phyloP scores from a whole-genome alignment of 2,113 vertebrate species.

The Anas platyrhynchos region DNA sequence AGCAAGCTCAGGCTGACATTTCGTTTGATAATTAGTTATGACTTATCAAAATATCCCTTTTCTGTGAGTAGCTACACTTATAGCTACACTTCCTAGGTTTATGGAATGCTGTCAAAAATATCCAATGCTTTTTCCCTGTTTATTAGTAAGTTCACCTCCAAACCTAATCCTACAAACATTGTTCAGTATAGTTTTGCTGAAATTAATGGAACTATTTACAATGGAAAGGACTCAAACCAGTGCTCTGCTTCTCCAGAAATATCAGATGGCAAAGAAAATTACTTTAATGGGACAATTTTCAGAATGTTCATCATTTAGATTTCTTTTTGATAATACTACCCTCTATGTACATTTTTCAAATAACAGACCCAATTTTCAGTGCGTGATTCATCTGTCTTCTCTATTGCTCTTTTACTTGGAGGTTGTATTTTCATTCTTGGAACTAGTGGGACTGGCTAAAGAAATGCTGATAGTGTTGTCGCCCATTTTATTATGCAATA shows the following conservation, averaged over 20 bases:
- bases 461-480: not conserved
- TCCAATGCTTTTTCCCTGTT: not conserved
- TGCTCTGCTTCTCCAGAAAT: not conserved
- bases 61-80: not conserved
- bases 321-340: not conserved
- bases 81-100: not conserved
- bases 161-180: not conserved
- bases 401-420: not conserved
- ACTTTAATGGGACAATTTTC: conserved; percentile 30
- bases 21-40: not conserved
- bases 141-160: not conserved
- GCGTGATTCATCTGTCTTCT: not conserved
- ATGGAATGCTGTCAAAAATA: not conserved
- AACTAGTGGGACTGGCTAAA: not conserved
- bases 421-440: not conserved
- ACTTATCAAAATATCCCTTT: not conserved
- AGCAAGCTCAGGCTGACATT: not conserved
- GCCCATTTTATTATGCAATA: not conserved
- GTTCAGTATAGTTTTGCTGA: not conserved
- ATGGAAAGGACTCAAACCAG: not conserved
- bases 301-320: not conserved
- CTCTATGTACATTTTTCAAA: not conserved
- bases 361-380: not conserved
- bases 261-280: conserved; percentile 15
- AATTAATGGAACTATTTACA: not conserved